Base-by-base conservation (phyloP, 2,888 invertebrate genomes). In the Melipona bicolor region DNA sequence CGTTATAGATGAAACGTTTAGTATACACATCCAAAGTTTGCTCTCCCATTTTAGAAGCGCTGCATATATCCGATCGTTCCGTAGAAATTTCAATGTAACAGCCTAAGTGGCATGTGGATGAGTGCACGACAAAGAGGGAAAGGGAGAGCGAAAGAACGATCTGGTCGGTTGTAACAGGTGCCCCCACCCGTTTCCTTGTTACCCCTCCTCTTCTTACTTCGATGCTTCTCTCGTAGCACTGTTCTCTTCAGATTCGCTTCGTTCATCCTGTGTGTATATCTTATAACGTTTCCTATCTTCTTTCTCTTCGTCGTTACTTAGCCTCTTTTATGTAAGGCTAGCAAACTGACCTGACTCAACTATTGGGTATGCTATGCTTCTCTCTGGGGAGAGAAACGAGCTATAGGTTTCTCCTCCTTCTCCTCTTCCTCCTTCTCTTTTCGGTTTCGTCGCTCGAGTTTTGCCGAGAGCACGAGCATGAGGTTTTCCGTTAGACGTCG, bases 331-430 rank as follows among this genome's bases (percentile, higher is more conserved):
- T 89, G 82, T 88, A 87, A 91, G 81, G 88, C 90, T 90, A 87
- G 87, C 85, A 88, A 91, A 91, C 91, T 91, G 91, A 91, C 90
- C 91, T 91, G 85, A 84, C 90, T 85, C 87, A 91, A 90, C 89
- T 83, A 88, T 89, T 81, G 79, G 81, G 64, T 73, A 83, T 78
- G 81, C 75, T 59, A 69, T 54, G 32, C 59, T 24, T 72, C 43
- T 61, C 83, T 70, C 65, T 15, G 15, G 52, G 62, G 49, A 62
- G n/a, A 61, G n/a, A 36, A 59, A 74, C 21, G 54, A 61, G 27
- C 21, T 36, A 19, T 56, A 54, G 54, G 21, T 61, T 72, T 68
- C 56, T 50, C 62, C 21, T 61, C 5, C 54, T 36, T 36, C 43
- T 43, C 43, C 52, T 50, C 62, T 9, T 43, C 43, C 21, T 50